Conservation (phyloP, 1,140 invertebrate species). For the Eupristina koningsbergeri region DNA sequence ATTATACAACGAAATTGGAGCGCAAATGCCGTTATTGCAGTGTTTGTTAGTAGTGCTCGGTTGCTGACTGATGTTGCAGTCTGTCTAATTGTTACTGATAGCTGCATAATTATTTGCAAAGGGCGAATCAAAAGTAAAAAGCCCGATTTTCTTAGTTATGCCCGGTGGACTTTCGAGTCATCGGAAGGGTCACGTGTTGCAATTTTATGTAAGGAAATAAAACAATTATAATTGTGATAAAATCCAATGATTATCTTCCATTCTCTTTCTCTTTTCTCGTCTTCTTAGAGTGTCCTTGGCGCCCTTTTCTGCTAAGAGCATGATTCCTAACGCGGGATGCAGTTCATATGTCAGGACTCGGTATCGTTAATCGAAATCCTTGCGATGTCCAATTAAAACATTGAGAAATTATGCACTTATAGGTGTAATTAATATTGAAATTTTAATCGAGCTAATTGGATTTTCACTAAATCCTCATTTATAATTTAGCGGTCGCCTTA, state of each 20-base stretch:
- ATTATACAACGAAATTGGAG: no score
- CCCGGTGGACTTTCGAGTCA: constrained; percentile 49
- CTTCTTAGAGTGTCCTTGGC: not conserved
- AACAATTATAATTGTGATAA: not conserved
- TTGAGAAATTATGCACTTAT: constrained; percentile 61
- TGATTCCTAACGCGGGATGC: not conserved
- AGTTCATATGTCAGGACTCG: not conserved
- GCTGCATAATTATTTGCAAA: not conserved
- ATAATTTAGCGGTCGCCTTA: no score
- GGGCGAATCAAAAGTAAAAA: constrained; percentile 24
- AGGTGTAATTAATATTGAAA: constrained; percentile 61
- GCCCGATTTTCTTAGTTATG: constrained; percentile 51
- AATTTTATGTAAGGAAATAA: not conserved
- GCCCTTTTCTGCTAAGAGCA: constrained; percentile 27
- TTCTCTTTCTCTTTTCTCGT: not conserved
- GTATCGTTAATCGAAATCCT: constrained; percentile 42
- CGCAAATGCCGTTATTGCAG: no score
- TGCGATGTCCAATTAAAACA: constrained; percentile 60
- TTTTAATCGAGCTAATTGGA: constrained; percentile 56
- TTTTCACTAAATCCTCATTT: constrained; percentile 28
- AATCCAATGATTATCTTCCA: no score
- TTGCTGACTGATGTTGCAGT: no score
- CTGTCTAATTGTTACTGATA: no score
- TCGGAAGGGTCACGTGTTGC: not conserved
- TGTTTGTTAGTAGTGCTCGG: no score